phyloP scores from a whole-genome alignment of 2,888 invertebrate genomes.

The Diarsia brunnea region DNA sequence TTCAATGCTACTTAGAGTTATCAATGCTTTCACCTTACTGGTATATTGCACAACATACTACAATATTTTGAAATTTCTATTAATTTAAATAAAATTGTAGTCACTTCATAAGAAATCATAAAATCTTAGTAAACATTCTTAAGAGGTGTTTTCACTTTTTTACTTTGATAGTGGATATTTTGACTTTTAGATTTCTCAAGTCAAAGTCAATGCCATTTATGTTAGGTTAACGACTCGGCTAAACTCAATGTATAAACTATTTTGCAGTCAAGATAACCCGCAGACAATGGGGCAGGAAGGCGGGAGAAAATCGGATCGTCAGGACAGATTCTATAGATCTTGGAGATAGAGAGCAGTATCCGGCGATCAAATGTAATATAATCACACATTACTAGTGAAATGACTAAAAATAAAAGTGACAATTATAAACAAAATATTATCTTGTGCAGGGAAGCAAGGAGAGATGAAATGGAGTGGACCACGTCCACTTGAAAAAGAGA shows the following conservation, averaged over 20 bases:
- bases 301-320: constrained; percentile 29
- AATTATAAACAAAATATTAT: background rate
- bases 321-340: constrained; percentile 29
- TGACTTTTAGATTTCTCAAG: background rate
- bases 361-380: constrained; percentile 36
- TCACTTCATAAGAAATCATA: too few species aligned
- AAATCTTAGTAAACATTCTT: too few species aligned
- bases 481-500: background rate
- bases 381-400: background rate
- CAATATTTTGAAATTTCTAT: too few species aligned
- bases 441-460: constrained; percentile 38
- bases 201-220: background rate
- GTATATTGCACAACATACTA: too few species aligned
- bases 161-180: too few species aligned
- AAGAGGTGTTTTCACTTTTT: too few species aligned
- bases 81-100: too few species aligned
- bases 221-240: background rate
- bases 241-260: constrained; percentile 5
- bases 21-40: too few species aligned
- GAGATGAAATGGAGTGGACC: constrained; percentile 38
- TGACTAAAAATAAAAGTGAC: background rate
- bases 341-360: constrained; percentile 13
- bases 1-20: too few species aligned
- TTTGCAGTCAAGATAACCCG: constrained; percentile 21
- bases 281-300: constrained; percentile 41